Percentiles rank a stretch among this genome's conserved stretches.
Conservation (phyloP, 2,888 invertebrate species). For the Microlaimidae sp. region DNA sequence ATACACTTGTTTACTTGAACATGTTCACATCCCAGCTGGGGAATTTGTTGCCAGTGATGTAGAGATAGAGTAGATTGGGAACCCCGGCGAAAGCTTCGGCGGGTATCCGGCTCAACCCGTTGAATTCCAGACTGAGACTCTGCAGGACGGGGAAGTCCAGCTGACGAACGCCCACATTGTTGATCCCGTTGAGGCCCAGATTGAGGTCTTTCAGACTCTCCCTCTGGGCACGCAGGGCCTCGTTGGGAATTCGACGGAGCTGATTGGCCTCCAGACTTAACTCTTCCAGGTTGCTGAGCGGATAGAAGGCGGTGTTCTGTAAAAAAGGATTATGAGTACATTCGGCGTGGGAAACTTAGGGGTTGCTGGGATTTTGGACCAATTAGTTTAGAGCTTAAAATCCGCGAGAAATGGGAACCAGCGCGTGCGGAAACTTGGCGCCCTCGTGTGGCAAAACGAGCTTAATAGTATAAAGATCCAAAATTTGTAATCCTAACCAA, state of each 20-base stretch:
- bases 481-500: too few species aligned
- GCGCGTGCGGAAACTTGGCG: too few species aligned
- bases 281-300: slow-evolving; percentile 19
- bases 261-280: slow-evolving; percentile 32
- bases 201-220: slow-evolving; percentile 30
- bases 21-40: slow-evolving; percentile 31
- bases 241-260: slow-evolving; percentile 27
- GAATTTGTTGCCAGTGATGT: slow-evolving; percentile 34
- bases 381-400: too few species aligned
- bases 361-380: too few species aligned
- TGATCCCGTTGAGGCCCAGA: slow-evolving; percentile 30
- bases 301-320: not conserved
- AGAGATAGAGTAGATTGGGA: slow-evolving; percentile 32
- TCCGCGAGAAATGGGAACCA: too few species aligned
- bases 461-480: too few species aligned
- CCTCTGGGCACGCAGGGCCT: slow-evolving; percentile 26
- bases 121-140: slow-evolving; percentile 35
- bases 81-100: slow-evolving; percentile 32
- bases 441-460: too few species aligned
- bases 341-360: not conserved
- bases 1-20: too few species aligned
- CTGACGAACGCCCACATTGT: slow-evolving; percentile 29
- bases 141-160: slow-evolving; percentile 31
- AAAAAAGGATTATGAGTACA: not conserved
- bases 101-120: slow-evolving; percentile 29